phyloP scores from a whole-genome alignment of 2,888 invertebrate genomes.

The Trichogramma dendrolimi region DNA sequence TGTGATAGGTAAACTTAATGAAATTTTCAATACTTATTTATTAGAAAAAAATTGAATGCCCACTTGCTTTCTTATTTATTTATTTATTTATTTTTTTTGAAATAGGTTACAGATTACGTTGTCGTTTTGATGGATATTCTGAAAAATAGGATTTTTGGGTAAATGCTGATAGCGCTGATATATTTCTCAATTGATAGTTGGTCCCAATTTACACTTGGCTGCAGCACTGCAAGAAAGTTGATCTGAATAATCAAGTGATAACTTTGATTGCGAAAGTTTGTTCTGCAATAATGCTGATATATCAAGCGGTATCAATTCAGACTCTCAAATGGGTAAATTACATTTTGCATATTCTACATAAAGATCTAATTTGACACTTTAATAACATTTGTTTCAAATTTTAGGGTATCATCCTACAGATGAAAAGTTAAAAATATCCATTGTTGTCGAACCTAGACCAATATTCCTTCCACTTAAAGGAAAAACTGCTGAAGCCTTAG shows the following conservation, averaged over 20 bases:
- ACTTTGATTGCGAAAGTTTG: too few relatives aligned
- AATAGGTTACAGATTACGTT: constrained; percentile 72
- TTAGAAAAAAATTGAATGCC: not conserved
- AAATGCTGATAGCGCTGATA: too few relatives aligned
- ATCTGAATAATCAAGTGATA: too few relatives aligned
- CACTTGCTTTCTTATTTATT: not conserved
- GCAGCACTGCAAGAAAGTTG: too few relatives aligned
- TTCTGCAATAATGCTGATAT: too few relatives aligned
- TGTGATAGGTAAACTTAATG: constrained; percentile 54
- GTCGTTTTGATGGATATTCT: constrained; percentile 89
- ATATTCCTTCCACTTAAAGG: constrained; percentile 66
- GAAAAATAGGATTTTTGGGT: constrained; percentile 90
- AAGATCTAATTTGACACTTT: not conserved
- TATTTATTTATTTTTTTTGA: too few relatives aligned
- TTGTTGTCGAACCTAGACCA: constrained; percentile 68
- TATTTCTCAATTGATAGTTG: too few relatives aligned
- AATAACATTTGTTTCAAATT: not conserved
- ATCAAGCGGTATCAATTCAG: constrained; percentile 85
- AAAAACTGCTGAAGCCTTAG: constrained; percentile 55
- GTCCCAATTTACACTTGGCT: too few relatives aligned
- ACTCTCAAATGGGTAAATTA: constrained; percentile 79
- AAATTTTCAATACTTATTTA: not conserved
- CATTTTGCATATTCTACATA: not conserved
- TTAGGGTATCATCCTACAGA: constrained; percentile 48
- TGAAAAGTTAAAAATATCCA: constrained; percentile 62